Conservation (phyloP, 2,797 vertebrate genomes). For the Pseudochromis fuscus region DNA sequence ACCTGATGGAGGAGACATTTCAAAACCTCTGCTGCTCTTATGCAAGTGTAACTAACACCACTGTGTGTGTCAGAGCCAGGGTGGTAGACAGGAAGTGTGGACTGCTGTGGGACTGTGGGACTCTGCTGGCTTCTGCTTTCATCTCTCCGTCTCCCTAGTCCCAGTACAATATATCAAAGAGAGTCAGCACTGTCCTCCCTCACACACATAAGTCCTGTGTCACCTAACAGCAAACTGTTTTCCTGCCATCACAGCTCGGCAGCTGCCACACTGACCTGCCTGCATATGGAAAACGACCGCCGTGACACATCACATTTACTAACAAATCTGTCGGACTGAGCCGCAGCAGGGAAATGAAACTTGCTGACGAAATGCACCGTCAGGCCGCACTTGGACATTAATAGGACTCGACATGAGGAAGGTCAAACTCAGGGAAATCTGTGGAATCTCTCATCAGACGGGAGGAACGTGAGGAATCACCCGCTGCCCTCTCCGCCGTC, state of each 20-base stretch:
- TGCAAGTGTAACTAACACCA: conserved; percentile 61
- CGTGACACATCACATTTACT: conserved; percentile 46
- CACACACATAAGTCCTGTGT: conserved; percentile 10
- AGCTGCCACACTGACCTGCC: conserved; percentile 29
- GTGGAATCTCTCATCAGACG: conserved; percentile 10
- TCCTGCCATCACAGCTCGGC: conserved; percentile 25
- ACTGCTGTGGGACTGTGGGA: conserved; percentile 61
- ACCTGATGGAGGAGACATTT: conserved; percentile 36
- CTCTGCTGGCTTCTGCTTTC: conserved; percentile 27
- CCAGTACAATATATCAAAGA: conserved; percentile 19
- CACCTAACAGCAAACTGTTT: conserved; percentile 17
- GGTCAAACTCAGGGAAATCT: neutral
- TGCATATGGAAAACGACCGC: conserved; percentile 31
- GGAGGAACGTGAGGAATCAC: conserved; percentile 55
- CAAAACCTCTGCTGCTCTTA: conserved; percentile 48
- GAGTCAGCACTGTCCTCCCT: conserved; percentile 63
- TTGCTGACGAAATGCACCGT: neutral
- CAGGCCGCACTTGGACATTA: neutral
- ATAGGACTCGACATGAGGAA: neutral
- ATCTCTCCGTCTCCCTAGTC: conserved; percentile 29
- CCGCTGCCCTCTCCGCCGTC: conserved; percentile 27
- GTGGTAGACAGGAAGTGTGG: conserved; percentile 63
- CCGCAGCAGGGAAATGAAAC: neutral
- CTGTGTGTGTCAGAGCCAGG: conserved; percentile 27
- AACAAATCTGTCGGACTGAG: neutral